Conservation (phyloP, 2,888 invertebrate genomes). For the Fragum fragum region DNA sequence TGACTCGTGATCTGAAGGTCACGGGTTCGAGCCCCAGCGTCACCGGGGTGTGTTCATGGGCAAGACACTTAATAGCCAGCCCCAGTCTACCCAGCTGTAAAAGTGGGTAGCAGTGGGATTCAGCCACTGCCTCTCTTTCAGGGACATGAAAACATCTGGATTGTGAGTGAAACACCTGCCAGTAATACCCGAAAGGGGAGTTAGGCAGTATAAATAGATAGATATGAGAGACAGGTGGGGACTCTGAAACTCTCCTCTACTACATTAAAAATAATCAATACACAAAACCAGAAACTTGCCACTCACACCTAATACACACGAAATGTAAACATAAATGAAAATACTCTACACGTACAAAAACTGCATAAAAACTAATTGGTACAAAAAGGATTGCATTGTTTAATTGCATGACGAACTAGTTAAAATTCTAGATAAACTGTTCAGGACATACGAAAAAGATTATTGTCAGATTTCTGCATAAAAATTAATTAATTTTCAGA, state of each 20-base stretch:
- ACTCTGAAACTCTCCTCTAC: conserved; percentile 7
- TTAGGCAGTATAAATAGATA: no score
- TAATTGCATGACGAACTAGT: background rate
- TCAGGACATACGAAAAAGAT: background rate
- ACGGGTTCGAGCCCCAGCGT: no score
- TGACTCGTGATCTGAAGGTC: no score
- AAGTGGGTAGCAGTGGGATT: no score
- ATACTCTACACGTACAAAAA: conserved; percentile 4
- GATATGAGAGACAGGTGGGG: no score
- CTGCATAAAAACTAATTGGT: conserved; percentile 8
- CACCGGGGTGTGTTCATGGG: no score
- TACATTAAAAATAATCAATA: background rate
- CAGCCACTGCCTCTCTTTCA: no score
- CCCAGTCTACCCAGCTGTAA: no score
- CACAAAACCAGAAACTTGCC: background rate
- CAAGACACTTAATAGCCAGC: no score
- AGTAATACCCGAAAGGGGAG: no score
- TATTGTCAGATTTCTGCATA: background rate
- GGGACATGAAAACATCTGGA: no score
- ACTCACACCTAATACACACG: background rate
- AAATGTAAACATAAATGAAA: conserved; percentile 31
- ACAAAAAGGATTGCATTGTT: background rate
- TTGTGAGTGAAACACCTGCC: no score
- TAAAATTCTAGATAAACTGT: background rate
- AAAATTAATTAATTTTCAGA: background rate